Evolutionary conservation across 1,140 invertebrate species (phyloP).

Genomic region (Stenopsyche tienmushanensis): DNA sequence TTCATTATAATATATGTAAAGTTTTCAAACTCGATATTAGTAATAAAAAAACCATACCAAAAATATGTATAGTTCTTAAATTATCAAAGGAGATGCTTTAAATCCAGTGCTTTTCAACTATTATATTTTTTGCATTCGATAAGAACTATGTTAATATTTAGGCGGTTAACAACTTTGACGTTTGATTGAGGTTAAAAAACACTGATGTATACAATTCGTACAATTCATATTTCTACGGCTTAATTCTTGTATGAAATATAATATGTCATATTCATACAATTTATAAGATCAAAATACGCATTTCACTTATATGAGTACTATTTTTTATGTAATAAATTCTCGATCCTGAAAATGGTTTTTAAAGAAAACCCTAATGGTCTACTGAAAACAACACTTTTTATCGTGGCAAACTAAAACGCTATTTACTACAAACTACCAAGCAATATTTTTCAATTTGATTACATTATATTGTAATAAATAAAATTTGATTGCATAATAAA

Average conservation of each 20-base stretch:
- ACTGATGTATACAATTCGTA: background rate
- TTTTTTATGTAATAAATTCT: constrained; percentile 10
- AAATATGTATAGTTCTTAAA: background rate
- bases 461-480: constrained; percentile 16
- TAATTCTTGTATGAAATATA: constrained; percentile 9
- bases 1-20: background rate
- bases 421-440: constrained; percentile 28
- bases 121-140: too few species aligned
- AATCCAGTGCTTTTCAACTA: background rate
- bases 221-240: background rate
- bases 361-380: constrained; percentile 35
- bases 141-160: too few species aligned
- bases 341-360: constrained; percentile 28
- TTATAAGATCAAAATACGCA: constrained; percentile 21
- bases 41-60: background rate
- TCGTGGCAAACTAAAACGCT: constrained; percentile 34
- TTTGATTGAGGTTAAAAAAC: background rate
- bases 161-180: too few species aligned
- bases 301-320: constrained; percentile 9
- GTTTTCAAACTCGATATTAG: background rate
- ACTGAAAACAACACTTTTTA: constrained; percentile 29
- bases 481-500: constrained; percentile 2
- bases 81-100: background rate
- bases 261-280: constrained; percentile 18
- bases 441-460: constrained; percentile 28